phyloP scores from a whole-genome alignment of 1,140 invertebrate species.

The Monomorium pharaonis region DNA sequence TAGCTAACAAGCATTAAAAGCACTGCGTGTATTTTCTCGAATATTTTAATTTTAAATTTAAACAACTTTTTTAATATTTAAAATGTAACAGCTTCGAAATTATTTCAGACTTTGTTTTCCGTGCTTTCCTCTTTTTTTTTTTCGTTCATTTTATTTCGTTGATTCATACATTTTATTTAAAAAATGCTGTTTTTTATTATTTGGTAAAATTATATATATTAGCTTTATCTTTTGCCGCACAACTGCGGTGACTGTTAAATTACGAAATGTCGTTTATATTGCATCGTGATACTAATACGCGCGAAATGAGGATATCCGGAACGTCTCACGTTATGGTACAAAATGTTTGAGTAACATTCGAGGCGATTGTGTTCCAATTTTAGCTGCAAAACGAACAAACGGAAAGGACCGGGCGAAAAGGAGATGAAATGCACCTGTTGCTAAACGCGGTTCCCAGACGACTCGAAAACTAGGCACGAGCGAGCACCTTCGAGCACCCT shows the following conservation, averaged over 20 bases:
- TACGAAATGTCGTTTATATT: background rate
- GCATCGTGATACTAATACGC: background rate
- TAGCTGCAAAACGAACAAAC: constrained; percentile 27
- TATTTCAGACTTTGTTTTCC: background rate
- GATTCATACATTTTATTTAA: background rate
- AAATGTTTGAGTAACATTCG: constrained; percentile 13
- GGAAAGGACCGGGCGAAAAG: constrained; percentile 16
- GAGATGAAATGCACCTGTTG: constrained; percentile 59
- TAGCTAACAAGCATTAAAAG: background rate
- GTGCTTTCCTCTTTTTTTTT: background rate
- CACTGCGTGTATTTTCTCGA: background rate
- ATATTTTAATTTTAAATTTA: background rate
- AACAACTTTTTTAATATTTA: no score
- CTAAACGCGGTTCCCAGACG: constrained; percentile 42
- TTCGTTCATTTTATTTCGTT: background rate
- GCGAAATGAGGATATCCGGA: background rate
- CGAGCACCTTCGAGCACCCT: constrained; percentile 24
- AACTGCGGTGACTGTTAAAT: background rate
- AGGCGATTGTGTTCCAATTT: constrained; percentile 34
- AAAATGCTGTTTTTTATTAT: background rate
- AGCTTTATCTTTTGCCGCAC: background rate
- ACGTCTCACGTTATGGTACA: background rate
- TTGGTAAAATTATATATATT: background rate
- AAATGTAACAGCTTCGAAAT: background rate
- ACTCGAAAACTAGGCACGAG: constrained; percentile 28